Percentiles rank a stretch among this genome's conserved stretches.
phyloP scores from a whole-genome alignment of 2,113 vertebrate genomes.

The Elephantulus edwardii region DNA sequence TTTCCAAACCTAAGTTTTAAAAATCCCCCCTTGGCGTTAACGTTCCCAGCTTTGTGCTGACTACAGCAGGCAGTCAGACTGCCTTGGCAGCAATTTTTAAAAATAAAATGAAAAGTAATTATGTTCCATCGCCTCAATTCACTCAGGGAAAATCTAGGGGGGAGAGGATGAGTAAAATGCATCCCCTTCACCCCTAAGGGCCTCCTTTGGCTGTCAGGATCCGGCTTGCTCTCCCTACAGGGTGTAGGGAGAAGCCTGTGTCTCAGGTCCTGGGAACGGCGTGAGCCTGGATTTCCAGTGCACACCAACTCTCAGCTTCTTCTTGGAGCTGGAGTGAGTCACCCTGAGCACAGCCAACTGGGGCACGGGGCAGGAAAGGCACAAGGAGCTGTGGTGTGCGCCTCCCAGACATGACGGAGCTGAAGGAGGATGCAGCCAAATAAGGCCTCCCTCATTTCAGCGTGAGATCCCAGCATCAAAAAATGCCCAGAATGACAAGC shows the following conservation, averaged over 20 bases:
- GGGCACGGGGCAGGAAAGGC: background rate
- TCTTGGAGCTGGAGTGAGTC: background rate
- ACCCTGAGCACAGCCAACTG: background rate
- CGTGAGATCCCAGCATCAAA: background rate
- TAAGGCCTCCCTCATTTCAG: background rate
- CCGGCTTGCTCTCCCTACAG: background rate
- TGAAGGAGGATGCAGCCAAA: background rate
- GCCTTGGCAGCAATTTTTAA: constrained; percentile 77
- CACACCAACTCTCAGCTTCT: background rate
- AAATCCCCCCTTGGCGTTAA: constrained; percentile 54
- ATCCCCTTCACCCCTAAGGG: background rate
- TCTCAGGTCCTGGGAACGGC: background rate
- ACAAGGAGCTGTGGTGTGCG: background rate
- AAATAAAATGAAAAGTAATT: constrained; percentile 80
- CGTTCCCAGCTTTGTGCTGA: constrained; percentile 70
- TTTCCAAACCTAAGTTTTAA: constrained; percentile 64
- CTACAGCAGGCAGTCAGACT: constrained; percentile 67
- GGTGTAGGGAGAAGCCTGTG: background rate
- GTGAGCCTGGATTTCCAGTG: background rate
- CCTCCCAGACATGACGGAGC: constrained; percentile 4
- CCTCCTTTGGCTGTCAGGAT: background rate
- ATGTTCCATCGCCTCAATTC: constrained; percentile 56
- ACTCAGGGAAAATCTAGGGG: constrained; percentile 47
- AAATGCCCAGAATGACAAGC: background rate
- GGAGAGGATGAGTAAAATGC: constrained; percentile 23